Evolutionary conservation across 1,140 invertebrate species (phyloP).

Genomic region (Temnothorax longispinosus): DNA sequence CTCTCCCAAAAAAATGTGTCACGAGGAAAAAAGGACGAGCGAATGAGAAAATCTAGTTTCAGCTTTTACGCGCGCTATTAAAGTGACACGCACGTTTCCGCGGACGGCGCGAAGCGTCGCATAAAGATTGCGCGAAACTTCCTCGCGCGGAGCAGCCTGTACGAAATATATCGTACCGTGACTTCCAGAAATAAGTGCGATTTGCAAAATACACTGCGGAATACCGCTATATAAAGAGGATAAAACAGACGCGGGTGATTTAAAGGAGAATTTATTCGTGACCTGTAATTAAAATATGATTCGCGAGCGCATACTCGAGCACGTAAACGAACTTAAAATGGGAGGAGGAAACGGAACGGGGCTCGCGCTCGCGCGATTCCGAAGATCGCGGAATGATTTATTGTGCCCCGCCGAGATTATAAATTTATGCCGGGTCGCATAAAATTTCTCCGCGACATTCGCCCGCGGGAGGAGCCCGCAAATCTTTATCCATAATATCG

Average conservation of each 20-base stretch:
- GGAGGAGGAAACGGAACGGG: neutral
- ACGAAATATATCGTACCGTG: neutral
- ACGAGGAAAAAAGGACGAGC: neutral
- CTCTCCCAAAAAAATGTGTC: conserved; percentile 4
- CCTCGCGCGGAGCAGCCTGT: neutral
- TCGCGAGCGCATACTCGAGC: conserved; percentile 11
- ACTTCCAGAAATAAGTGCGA: neutral
- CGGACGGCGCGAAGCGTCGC: neutral
- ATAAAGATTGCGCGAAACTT: conserved; percentile 16
- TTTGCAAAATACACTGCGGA: neutral
- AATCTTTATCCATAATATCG: conserved; percentile 40
- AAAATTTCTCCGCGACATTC: conserved; percentile 24
- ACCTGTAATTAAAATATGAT: conserved; percentile 53
- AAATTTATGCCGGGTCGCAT: conserved; percentile 44
- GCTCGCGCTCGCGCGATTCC: conserved; percentile 12
- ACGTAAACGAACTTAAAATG: conserved; percentile 33
- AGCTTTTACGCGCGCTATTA: conserved; percentile 19
- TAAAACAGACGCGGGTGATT: neutral
- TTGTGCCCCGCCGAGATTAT: conserved; percentile 42
- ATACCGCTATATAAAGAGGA: neutral
- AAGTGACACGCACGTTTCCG: conserved; percentile 37
- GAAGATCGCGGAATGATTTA: conserved; percentile 48
- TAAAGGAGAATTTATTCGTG: conserved; percentile 27
- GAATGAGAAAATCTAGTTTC: conserved; percentile 19
- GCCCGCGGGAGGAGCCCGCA: conserved; percentile 7